Evolutionary conservation across 2,113 vertebrate species (phyloP).

Genomic region (Hemicordylus capensis): DNA sequence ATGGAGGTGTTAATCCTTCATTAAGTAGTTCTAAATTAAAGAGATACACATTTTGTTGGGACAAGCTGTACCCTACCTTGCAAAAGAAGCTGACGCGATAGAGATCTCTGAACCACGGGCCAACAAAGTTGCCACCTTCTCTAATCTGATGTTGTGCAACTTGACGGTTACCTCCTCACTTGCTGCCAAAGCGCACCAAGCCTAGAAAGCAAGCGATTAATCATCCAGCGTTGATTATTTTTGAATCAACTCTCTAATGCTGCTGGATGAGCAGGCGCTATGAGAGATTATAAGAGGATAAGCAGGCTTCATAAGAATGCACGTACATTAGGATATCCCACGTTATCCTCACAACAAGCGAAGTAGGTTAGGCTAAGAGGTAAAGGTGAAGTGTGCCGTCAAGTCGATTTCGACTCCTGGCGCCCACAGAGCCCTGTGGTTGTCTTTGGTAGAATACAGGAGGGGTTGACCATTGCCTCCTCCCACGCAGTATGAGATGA

Average conservation of each 20-base stretch:
- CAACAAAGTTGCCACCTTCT: conserved; percentile 21
- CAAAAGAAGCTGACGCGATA: neutral
- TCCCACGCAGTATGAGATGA: too few species aligned
- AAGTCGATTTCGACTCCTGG: too few species aligned
- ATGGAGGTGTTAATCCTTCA: conserved; percentile 59
- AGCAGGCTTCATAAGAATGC: too few species aligned
- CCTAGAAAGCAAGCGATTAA: neutral
- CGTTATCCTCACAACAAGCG: neutral
- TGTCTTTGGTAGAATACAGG: too few species aligned
- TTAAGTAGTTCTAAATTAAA: conserved; percentile 65
- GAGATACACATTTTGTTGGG: neutral
- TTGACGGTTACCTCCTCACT: neutral
- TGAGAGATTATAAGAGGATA: too few species aligned
- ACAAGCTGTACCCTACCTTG: neutral
- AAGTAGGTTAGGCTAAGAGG: neutral
- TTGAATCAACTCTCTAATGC: neutral
- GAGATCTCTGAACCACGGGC: conserved; percentile 23
- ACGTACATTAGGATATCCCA: neutral
- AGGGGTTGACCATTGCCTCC: too few species aligned
- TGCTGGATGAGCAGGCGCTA: neutral
- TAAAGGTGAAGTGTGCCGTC: too few species aligned
- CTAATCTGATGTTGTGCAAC: neutral
- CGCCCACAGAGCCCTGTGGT: too few species aligned
- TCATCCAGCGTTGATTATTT: neutral
- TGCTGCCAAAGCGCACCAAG: neutral